Evolutionary conservation across 2,888 invertebrate species (phyloP), one percentile per base, ranked within the genome.

Genomic region (Blastobasis adustella): DNA sequence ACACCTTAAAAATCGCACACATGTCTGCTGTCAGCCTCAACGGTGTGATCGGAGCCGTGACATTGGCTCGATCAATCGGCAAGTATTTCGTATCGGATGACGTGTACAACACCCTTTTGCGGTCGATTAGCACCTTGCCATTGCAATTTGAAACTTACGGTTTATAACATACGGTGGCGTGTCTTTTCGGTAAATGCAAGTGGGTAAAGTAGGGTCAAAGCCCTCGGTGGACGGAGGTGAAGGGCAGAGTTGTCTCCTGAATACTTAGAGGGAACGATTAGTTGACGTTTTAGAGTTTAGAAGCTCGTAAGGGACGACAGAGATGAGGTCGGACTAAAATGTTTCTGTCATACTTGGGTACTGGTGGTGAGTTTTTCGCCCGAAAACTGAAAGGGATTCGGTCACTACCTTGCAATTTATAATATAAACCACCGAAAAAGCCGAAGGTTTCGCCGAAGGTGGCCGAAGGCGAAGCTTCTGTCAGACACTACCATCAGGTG

Each of bases 191-290:
- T 46, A 36, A 23, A 7, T 45, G 23, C 23, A 23, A 23, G 23
- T 23, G 23, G 3, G 23, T 23, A 23, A 2, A 9, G 37, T 46
- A 50, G 55, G 59, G 62, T 65, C 60, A 61, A 49, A 54, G 59
- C 51, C 54, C 56, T 50, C 48, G 10, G 45, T 50, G 54, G 52
- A 36, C 51, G 56, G 44, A 59, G 73, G 67, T 67, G 67, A 71
- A 73, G 71, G 73, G 66, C 71, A 59, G 45, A 36, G 50, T 54
- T 58, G 56, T 60, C 65, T 54, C 43, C 53, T 53, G 63, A 63
- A 62, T 63, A 58, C 58, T 56, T 65, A 65, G 63, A 58, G 60
- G 63, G 59, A 59, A 63, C 61, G 55, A 57, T 59, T 49, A 57
- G 58, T 63, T 23, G 23, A 23, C 23, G 23, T 3, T 23, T 23